Base-by-base conservation (phyloP, 2,113 vertebrate genomes). In the Alaudala cheleensis region DNA sequence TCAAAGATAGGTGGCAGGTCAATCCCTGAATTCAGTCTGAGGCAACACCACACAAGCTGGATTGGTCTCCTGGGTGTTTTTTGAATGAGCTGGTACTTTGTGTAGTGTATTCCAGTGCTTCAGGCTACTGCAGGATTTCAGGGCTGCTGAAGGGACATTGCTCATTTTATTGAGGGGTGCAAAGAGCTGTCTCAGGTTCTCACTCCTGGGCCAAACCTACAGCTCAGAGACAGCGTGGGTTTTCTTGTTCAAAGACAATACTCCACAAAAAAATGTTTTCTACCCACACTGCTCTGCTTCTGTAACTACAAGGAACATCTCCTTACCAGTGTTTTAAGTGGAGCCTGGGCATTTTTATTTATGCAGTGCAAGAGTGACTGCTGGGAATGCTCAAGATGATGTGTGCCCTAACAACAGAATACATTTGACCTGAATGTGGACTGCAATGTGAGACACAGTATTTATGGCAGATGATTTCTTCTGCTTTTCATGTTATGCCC, bases 121-220 rank as follows among this genome's bases (percentile, higher is more conserved):
- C 4, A 12, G 50, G 21, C 40, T 29, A 1, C 22, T 26, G 17
- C 19, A 15, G 33, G 22, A 14, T 16, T 51, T 61, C 8, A 2
- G 2, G 1, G 28, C 37, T 83, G 67, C 54, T 15, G 15, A 29
- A 40, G 34, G 21, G 18, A 2, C 0, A 0, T n/a, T n/a, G n/a
- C n/a, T n/a, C n/a, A n/a, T n/a, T n/a, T n/a, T n/a, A n/a, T n/a
- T n/a, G n/a, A 71, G 25, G 20, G 5, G 3, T 31, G 7, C 1
- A 3, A 6, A 34, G 3, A 4, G 6, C 26, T 80, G 54, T 31
- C 67, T 40, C 45, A 53, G 25, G 7, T 20, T 69, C 54, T 92
- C 0, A 0, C 10, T 57, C 2, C 3, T 40, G 34, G 39, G 9
- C 37, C 37, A 12, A 29, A 44, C 37, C 22, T 42, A 19, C 24